Base-by-base conservation (phyloP, 2,888 invertebrate species). In the Girardia tigrina region DNA sequence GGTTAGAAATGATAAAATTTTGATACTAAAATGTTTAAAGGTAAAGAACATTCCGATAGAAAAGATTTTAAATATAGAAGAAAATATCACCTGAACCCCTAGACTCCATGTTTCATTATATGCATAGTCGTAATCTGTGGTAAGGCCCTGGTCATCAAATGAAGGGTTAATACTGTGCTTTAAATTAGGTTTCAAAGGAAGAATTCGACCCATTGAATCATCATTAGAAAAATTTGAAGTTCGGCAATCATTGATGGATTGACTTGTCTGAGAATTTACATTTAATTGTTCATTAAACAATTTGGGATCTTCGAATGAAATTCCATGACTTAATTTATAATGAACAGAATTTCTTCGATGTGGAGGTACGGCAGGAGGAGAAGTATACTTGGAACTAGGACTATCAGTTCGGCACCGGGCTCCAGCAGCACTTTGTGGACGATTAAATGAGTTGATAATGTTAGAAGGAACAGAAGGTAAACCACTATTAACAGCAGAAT, bases 91-190 rank as follows among this genome's bases (percentile, higher is more conserved):
- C 16, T 56, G 56, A 56, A 56, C 56, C n/a, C 56, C 56, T 56
- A 71, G 26, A 28, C 28, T 27, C 71, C 71, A 71, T 2, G 71
- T 28, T 12, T 28, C 28, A 28, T 71, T 71, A n/a, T 71, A 71
- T 14, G 71, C 71, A 71, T 71, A 71, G 27, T 71, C 71, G 20
- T 71, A 71, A 28, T 71, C 71, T 71, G 71, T 71, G 2, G 56
- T 56, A 56, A 56, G 56, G 56, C 56, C 56, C n/a, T 56, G 56
- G 23, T 56, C 56, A 16, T 56, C 56, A 56, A 56, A 56, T 56
- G 56, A 56, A 8, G 56, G 56, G n/a, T 56, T 56, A n/a, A 56
- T 56, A 16, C n/a, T 56, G 56, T 56, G 56, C 23, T 56, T 56
- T 56, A 56, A 56, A 56, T 56, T 56, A 8, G 56, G 56, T 23